Conservation (phyloP, 2,113 vertebrate species). For the Pandion haliaetus region DNA sequence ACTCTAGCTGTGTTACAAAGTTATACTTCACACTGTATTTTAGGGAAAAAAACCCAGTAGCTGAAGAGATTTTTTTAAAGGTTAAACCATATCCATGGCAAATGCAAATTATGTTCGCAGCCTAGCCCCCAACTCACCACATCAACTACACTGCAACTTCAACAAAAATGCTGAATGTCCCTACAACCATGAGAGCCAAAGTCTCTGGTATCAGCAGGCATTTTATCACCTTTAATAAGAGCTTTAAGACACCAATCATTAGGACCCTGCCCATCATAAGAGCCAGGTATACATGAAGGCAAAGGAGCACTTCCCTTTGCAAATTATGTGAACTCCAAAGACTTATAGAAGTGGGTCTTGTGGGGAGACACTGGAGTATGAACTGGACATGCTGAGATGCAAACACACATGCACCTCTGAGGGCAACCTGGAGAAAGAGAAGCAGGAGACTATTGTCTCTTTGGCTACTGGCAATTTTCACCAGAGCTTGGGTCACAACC, state of each 20-base stretch:
- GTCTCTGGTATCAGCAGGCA: neutral
- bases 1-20: neutral
- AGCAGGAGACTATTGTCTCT: neutral
- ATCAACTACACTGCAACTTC: neutral
- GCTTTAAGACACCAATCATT: neutral
- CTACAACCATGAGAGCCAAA: neutral
- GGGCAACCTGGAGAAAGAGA: neutral
- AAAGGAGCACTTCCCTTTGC: neutral
- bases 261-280: neutral
- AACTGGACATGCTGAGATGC: neutral
- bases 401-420: neutral
- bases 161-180: neutral
- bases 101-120: neutral
- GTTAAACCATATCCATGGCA: neutral
- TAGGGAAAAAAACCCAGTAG: neutral
- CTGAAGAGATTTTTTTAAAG: neutral
- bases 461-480: neutral
- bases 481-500: neutral
- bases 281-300: rapidly evolving
- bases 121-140: neutral
- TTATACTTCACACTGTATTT: neutral
- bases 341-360: neutral
- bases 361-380: neutral
- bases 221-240: neutral
- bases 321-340: neutral